phyloP scores from a whole-genome alignment of 2,113 vertebrate species.

The Tetraodon nigroviridis region DNA sequence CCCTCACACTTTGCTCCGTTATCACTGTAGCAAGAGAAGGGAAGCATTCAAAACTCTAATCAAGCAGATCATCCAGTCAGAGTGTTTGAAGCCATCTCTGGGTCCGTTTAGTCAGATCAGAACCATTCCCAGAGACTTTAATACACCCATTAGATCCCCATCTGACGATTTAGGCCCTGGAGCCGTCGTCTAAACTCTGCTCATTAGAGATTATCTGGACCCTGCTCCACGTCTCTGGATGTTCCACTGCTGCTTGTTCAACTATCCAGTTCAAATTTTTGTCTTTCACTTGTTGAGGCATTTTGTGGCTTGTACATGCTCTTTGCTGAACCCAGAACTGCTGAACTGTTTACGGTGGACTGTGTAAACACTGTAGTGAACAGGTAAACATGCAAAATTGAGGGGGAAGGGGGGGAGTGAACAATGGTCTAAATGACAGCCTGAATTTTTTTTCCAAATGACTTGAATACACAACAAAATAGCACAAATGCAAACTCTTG shows the following conservation, averaged over 20 bases:
- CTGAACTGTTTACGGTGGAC: no score
- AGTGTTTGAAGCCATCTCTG: conserved; percentile 33
- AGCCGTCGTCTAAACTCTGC: conserved; percentile 50
- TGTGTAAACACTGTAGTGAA: neutral
- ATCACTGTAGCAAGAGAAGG: no score
- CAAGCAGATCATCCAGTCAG: conserved; percentile 40
- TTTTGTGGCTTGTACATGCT: conserved; percentile 26
- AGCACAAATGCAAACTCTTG: neutral
- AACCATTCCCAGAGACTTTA: conserved; percentile 36
- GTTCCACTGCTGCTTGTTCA: conserved; percentile 40
- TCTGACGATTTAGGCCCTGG: conserved; percentile 43
- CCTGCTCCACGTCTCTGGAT: conserved; percentile 40
- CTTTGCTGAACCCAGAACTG: neutral
- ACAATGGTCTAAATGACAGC: no score
- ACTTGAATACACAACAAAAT: neutral
- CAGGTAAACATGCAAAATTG: neutral
- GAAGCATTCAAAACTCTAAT: conserved; percentile 14
- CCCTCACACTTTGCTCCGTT: no score
- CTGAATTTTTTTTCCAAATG: conserved; percentile 6
- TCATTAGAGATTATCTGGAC: conserved; percentile 53
- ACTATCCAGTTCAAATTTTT: conserved; percentile 37
- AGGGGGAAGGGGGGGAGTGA: no score
- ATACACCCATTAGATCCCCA: conserved; percentile 27
- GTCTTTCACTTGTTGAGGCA: conserved; percentile 28
- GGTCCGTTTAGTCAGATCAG: conserved; percentile 41